Percentiles rank a stretch among this genome's conserved stretches.
phyloP scores from a whole-genome alignment of 2,797 vertebrate genomes.

The Arctocebus calabarensis region DNA sequence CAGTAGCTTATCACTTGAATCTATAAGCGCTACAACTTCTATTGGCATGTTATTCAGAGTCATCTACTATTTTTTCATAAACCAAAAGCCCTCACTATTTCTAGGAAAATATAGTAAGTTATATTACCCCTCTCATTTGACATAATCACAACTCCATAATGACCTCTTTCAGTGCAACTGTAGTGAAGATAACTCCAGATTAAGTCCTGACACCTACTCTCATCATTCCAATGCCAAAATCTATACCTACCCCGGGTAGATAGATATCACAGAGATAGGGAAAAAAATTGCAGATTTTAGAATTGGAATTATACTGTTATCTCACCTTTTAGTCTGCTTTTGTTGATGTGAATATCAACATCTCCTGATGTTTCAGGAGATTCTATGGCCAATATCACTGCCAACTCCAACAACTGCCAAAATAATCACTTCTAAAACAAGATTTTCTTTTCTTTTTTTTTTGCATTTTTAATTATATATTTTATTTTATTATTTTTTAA shows the following conservation, averaged over 20 bases:
- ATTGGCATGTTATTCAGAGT: not conserved
- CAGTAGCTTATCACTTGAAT: not conserved
- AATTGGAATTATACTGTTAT: not conserved
- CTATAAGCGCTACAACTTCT: not conserved
- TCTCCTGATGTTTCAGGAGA: not conserved
- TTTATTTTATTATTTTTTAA: too few species aligned
- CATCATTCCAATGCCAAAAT: not conserved
- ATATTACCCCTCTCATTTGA: not conserved
- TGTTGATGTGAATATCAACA: not conserved
- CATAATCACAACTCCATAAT: not conserved
- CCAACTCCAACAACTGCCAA: not conserved
- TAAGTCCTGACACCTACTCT: not conserved
- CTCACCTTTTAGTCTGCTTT: not conserved
- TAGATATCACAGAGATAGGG: too few species aligned
- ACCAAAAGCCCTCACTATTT: not conserved
- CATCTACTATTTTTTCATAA: not conserved
- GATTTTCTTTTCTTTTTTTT: not conserved
- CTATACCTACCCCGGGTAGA: not conserved
- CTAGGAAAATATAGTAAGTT: not conserved
- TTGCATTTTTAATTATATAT: too few species aligned
- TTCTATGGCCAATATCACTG: not conserved
- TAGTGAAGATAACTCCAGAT: not conserved
- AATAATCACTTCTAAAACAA: slow-evolving; percentile 17
- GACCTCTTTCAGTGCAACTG: not conserved
- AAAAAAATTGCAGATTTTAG: not conserved